Conservation (phyloP, 64 coral and sea anemone genomes). For the Cladopsammia gracilis region DNA sequence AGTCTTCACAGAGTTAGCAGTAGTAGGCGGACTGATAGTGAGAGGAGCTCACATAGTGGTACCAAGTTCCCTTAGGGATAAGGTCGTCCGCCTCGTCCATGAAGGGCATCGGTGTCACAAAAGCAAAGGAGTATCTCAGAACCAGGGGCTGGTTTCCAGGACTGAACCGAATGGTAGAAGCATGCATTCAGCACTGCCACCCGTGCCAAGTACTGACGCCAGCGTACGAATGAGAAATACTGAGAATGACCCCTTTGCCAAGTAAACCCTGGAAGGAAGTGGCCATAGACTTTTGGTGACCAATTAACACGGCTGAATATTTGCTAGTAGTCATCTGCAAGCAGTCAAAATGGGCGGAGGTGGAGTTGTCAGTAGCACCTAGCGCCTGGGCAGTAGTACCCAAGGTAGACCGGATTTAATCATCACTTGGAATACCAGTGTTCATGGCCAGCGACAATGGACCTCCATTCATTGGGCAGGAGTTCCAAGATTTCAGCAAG, state of each 20-base stretch:
- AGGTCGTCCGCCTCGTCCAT: no score
- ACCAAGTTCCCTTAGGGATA: background rate
- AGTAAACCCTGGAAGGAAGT: slow-evolving; percentile 39
- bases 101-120: no score
- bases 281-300: slow-evolving; percentile 19
- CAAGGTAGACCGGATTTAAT: slow-evolving; percentile 11
- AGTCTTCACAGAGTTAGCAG: slow-evolving; percentile 46
- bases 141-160: no score
- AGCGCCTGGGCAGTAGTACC: slow-evolving; percentile 12
- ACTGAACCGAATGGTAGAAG: slow-evolving; percentile 22
- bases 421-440: slow-evolving; percentile 21
- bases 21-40: slow-evolving; percentile 16
- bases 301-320: slow-evolving; percentile 37
- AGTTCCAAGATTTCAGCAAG: slow-evolving; percentile 26
- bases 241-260: background rate
- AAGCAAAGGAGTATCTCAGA: no score
- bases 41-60: slow-evolving; percentile 23
- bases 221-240: background rate
- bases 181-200: slow-evolving; percentile 30
- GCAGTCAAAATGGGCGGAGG: slow-evolving; percentile 14
- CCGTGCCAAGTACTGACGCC: slow-evolving; percentile 36
- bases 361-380: slow-evolving; percentile 7
- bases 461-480: slow-evolving; percentile 10
- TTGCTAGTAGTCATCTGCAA: slow-evolving; percentile 23
- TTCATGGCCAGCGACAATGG: slow-evolving; percentile 31